These are phyloP conservation scores for Tapirus indicus DNA, from an alignment of 2,797 vertebrate genomes.

Conservation along the genomic window DNA sequence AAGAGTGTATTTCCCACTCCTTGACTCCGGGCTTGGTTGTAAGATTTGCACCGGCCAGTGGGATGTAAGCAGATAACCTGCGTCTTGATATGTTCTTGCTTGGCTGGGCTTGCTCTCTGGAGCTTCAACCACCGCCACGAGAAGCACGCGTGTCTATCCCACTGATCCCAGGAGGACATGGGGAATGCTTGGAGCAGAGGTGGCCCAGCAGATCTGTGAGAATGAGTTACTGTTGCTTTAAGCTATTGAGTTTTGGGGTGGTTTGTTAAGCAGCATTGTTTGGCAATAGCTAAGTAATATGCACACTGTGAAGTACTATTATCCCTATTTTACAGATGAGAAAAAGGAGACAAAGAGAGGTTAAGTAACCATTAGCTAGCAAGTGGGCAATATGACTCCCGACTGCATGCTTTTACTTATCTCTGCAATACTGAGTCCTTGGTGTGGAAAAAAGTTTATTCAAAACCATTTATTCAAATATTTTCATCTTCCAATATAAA, in stretches of 20 bases:
- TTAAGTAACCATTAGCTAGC: not conserved
- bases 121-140: not conserved
- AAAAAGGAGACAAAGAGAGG: not conserved
- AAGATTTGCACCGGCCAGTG: not conserved
- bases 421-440: not conserved
- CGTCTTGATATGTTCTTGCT: not conserved
- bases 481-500: not conserved
- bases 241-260: not conserved
- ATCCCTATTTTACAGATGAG: not conserved
- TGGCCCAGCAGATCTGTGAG: not conserved
- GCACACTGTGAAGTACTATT: not conserved
- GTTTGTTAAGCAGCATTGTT: not conserved
- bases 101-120: not conserved
- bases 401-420: not conserved
- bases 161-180: not conserved
- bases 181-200: not conserved
- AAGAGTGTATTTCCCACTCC: not conserved
- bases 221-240: not conserved
- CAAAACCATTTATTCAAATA: not conserved
- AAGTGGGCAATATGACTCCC: not conserved
- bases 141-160: not conserved
- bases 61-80: not conserved
- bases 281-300: not conserved
- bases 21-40: not conserved
- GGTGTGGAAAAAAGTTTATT: not conserved